Base-by-base conservation (phyloP, 2,797 vertebrate species). In the Kryptolebias ocellatus region DNA sequence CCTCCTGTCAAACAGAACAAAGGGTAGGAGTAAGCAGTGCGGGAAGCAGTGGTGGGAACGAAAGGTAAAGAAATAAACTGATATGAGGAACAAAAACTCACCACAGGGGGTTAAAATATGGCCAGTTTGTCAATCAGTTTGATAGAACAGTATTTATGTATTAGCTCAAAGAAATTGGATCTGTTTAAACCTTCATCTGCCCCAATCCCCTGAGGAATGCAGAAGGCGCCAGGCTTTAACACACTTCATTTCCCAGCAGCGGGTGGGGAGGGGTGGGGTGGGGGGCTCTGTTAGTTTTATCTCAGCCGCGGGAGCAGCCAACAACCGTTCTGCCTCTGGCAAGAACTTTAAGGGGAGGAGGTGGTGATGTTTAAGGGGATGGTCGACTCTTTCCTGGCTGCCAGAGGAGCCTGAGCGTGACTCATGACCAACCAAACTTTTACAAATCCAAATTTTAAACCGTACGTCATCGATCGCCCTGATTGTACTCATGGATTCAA, bases 1-100 rank as follows among this genome's bases (percentile, higher is more conserved):
- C 97, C 88, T 99, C 97, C 97, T 99, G 58, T 34, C 11, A 29
- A 61, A 24, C 9, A 14, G 15, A 17, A n/a, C 44, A 24, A 52
- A 37, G 34, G 56, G 47, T 4, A 52, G 16, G 14, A 51, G 46
- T 45, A 15, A 44, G 8, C 3, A 16, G 52, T 15, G 10, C 59
- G 45, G 39, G 57, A 56, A 57, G 28, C 8, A 63, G 44, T 53
- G 3, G 28, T 44, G 58, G 31, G 34, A 53, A 63, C 20, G 20
- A 59, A 31, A 12, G 47, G 55, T 55, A 8, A 39, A 7, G 16
- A 72, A 75, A 64, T 31, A 51, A 49, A 66, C 44, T 34, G 39
- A 46, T 1, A 10, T 28, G 18, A 75, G 52, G 70, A 45, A 70
- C 27, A 60, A 34, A 42, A 73, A 54, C 66, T 4, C 14, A 68